Base-by-base conservation (phyloP, 2,113 vertebrate genomes). In the Todiramphus saurophagus region DNA sequence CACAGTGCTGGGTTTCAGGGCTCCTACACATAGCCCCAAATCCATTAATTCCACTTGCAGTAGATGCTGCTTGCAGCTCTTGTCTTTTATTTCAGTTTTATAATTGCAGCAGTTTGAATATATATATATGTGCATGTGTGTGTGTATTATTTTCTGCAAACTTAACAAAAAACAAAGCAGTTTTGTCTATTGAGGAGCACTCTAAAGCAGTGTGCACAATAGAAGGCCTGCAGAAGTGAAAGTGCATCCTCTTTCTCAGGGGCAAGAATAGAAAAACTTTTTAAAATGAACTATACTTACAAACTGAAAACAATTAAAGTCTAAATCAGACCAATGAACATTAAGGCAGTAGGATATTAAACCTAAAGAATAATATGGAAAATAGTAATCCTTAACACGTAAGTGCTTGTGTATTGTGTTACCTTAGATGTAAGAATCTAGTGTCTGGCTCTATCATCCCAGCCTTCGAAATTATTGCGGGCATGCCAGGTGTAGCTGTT, bases 211-310 rank as follows among this genome's bases (percentile, higher is more conserved):
- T 31, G 19, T 73, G 43, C 73, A 24, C 43, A 48, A 5, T 50
- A 70, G 74, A 88, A 41, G n/a, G 37, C 20, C 44, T 33, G 21
- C 59, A 70, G 78, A 93, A 87, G 59, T 60, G 79, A 90, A 96
- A 75, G 30, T 79, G 30, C 70, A 93, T 31, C 51, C 74, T 90
- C 5, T 70, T 89, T 94, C 69, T 93, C 59, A 66, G 70, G 41
- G 72, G 18, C 53, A 95, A 66, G 90, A 93, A 91, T 76, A 91
- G 95, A 97, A 96, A 78, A 11, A 3, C 25, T 81, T 81, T 60
- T 82, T 51, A 94, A 80, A 85, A 20, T 46, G 13, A 69, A 7
- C 53, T 90, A 46, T 19, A 46, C 44, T 46, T 46, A 46, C 46
- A 46, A 46, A 46, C 19, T 19, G 18, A 20, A 20, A 46, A 46